phyloP scores from a whole-genome alignment of 1,140 invertebrate genomes.

The Aphaenogaster ashmeadi region DNA sequence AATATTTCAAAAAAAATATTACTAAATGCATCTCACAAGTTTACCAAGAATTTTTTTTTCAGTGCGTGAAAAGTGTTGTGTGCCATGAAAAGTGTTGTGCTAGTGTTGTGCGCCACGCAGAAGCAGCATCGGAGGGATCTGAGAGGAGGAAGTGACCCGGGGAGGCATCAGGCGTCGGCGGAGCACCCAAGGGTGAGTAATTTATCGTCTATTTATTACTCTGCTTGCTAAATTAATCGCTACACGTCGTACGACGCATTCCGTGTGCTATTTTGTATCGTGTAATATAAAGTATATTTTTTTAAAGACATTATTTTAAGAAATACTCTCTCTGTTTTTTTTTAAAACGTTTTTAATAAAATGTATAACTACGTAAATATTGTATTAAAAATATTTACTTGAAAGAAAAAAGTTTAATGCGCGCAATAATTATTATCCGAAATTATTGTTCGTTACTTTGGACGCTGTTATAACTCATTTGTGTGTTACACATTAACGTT shows the following conservation, averaged over 20 bases:
- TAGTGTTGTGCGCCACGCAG: not conserved
- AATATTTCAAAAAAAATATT: too few relatives aligned
- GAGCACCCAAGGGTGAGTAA: conserved; percentile 8
- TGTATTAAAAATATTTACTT: not conserved
- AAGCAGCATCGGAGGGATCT: not conserved
- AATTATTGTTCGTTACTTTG: not conserved
- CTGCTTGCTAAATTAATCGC: not conserved
- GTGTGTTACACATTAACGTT: not conserved
- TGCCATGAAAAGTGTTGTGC: not conserved
- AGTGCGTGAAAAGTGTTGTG: not conserved
- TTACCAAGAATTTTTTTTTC: too few relatives aligned
- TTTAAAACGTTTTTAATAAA: not conserved
- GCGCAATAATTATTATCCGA: not conserved
- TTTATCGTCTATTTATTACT: conserved; percentile 16
- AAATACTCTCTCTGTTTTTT: not conserved
- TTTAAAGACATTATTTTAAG: not conserved
- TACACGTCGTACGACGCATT: not conserved
- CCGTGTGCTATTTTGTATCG: not conserved
- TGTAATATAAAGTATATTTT: not conserved
- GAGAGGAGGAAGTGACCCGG: not conserved
- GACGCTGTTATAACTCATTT: not conserved
- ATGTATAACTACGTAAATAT: not conserved
- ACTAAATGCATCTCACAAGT: too few relatives aligned
- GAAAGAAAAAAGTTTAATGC: not conserved
- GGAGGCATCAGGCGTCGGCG: not conserved